phyloP scores from a whole-genome alignment of 2,113 vertebrate species.

The Mobula hypostoma region DNA sequence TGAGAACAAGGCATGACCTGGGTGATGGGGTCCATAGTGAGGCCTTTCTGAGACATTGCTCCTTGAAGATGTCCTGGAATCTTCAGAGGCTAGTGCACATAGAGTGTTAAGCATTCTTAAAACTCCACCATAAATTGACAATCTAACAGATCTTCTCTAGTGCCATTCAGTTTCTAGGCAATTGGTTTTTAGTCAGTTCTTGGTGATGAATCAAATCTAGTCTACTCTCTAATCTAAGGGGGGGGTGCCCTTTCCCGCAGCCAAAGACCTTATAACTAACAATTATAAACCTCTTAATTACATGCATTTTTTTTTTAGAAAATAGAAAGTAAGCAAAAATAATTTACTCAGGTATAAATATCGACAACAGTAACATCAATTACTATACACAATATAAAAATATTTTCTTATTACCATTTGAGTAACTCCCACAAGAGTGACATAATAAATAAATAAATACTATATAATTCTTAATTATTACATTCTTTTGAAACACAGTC shows the following conservation, averaged over 20 bases:
- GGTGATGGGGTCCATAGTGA: too few species aligned
- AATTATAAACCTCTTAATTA: not conserved
- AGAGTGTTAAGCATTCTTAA: too few species aligned
- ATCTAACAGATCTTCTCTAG: too few species aligned
- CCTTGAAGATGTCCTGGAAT: too few species aligned
- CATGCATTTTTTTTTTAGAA: not conserved
- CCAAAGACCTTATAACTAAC: not conserved
- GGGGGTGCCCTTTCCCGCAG: too few species aligned
- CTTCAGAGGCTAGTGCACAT: too few species aligned
- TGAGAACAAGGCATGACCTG: too few species aligned
- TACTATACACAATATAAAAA: not conserved
- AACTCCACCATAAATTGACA: too few species aligned
- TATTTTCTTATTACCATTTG: conserved; percentile 6
- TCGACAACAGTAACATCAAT: conserved; percentile 14
- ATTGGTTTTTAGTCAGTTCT: not conserved
- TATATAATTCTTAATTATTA: not conserved
- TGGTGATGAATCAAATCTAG: not conserved
- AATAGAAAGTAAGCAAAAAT: conserved; percentile 6
- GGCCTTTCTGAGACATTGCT: too few species aligned
- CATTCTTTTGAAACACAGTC: not conserved
- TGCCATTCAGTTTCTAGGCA: too few species aligned
- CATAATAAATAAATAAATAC: conserved; percentile 34
- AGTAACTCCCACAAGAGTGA: not conserved
- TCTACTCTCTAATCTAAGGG: not conserved
- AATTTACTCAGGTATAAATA: conserved; percentile 31